Percentiles rank a stretch among this genome's conserved stretches.
phyloP scores from a whole-genome alignment of 2,888 invertebrate species.

The Andrena marginata region DNA sequence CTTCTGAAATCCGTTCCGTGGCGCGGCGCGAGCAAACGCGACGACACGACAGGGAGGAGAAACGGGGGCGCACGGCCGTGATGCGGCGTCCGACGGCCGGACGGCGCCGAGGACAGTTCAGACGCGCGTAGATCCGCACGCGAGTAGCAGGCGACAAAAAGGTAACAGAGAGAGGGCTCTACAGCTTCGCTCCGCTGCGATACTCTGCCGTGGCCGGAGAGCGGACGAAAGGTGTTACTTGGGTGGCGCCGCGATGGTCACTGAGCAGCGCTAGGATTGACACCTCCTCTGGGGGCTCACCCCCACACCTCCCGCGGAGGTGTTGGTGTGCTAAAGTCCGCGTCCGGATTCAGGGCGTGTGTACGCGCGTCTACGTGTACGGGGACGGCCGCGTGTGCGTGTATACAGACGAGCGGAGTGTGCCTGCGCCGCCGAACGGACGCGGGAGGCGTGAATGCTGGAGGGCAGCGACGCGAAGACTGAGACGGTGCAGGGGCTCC shows the following conservation, averaged over 20 bases:
- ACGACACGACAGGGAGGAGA: constrained; percentile 9
- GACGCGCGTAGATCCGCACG: constrained; percentile 36
- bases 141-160: constrained; percentile 41
- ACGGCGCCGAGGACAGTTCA: constrained; percentile 42
- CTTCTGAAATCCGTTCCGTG: constrained; percentile 12
- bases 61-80: constrained; percentile 8
- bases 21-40: constrained; percentile 24
- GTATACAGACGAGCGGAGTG: constrained; percentile 71
- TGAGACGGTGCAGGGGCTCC: constrained; percentile 81
- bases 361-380: constrained; percentile 65
- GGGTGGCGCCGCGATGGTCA: constrained; percentile 85
- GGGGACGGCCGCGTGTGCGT: constrained; percentile 58
- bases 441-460: constrained; percentile 85
- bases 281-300: constrained; percentile 85
- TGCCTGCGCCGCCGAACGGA: constrained; percentile 78
- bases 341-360: constrained; percentile 76
- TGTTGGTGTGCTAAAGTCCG: constrained; percentile 84
- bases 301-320: constrained; percentile 84
- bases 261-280: constrained; percentile 86
- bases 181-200: constrained; percentile 27
- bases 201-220: constrained; percentile 73
- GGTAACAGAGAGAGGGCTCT: constrained; percentile 49
- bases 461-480: constrained; percentile 84
- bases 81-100: constrained; percentile 44
- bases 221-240: constrained; percentile 85